These are phyloP conservation scores for Drosophila kepulauana DNA, from an alignment of 1,140 invertebrate species.

Conservation along the genomic window DNA sequence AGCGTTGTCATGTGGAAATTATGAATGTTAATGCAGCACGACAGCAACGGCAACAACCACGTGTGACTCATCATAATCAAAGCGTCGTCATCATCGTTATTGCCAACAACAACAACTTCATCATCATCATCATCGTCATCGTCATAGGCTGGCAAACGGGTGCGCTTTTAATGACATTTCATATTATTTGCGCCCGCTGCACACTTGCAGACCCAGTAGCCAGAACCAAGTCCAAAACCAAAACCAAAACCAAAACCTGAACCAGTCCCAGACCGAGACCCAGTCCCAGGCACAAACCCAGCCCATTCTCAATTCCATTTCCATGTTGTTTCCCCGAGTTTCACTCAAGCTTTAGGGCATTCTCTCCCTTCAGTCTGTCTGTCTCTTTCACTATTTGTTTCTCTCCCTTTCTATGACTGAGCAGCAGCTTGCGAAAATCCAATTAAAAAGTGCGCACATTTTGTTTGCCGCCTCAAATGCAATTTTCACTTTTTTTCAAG, in stretches of 20 bases:
- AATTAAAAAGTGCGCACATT: conserved; percentile 72
- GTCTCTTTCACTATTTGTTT: neutral
- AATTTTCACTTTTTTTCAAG: conserved; percentile 68
- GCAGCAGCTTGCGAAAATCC: conserved; percentile 58
- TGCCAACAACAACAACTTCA: conserved; percentile 46
- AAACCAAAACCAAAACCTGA: conserved; percentile 1
- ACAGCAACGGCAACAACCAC: conserved; percentile 36
- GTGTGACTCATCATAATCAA: conserved; percentile 81
- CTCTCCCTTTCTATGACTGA: neutral
- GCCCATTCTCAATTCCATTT: conserved; percentile 22
- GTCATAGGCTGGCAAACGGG: conserved; percentile 46
- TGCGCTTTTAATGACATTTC: conserved; percentile 79
- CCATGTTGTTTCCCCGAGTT: conserved; percentile 9
- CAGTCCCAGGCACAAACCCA: conserved; percentile 8
- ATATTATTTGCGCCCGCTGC: conserved; percentile 73
- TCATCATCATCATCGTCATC: conserved; percentile 2
- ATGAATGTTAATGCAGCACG: conserved; percentile 75
- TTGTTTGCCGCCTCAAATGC: conserved; percentile 63
- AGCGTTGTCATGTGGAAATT: conserved; percentile 78
- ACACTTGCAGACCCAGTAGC: conserved; percentile 51
- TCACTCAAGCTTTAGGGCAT: conserved; percentile 23
- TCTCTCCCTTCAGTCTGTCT: conserved; percentile 35
- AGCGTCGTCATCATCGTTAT: conserved; percentile 59
- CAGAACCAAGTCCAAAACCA: conserved; percentile 3
- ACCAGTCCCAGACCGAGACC: conserved; percentile 1